Conservation (phyloP, 2,888 invertebrate species). For the Tridacna crocea region DNA sequence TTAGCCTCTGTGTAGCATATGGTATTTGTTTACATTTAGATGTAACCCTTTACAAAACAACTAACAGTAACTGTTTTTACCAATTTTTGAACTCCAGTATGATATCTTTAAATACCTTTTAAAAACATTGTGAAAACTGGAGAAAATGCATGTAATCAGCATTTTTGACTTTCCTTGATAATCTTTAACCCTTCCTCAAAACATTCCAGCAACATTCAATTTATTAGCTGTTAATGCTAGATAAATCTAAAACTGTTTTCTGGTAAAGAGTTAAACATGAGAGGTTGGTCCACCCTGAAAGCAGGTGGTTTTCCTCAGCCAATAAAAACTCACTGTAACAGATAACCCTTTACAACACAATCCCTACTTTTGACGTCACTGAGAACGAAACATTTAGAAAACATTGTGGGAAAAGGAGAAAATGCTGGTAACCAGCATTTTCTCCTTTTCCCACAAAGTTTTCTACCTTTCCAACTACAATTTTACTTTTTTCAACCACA, state of each 20-base stretch:
- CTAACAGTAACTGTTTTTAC: too few relatives aligned
- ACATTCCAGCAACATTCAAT: too few relatives aligned
- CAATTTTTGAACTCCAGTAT: too few relatives aligned
- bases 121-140: too few relatives aligned
- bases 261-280: background rate
- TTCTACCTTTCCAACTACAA: background rate
- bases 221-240: too few relatives aligned
- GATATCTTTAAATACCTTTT: too few relatives aligned
- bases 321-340: background rate
- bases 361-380: background rate
- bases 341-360: background rate
- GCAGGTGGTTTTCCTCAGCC: conserved; percentile 10
- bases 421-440: background rate
- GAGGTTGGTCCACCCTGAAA: background rate
- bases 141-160: too few relatives aligned
- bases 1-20: background rate
- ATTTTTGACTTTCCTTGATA: too few relatives aligned
- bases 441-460: background rate
- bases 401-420: background rate
- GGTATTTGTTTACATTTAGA: conserved; percentile 6
- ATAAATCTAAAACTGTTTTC: too few relatives aligned
- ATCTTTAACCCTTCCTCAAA: too few relatives aligned
- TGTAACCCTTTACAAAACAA: background rate
- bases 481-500: too few relatives aligned
- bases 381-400: background rate